Evolutionary conservation across 2,888 invertebrate genomes (phyloP), one percentile per base, ranked within the genome.

Genomic region (Pheosia tremula): DNA sequence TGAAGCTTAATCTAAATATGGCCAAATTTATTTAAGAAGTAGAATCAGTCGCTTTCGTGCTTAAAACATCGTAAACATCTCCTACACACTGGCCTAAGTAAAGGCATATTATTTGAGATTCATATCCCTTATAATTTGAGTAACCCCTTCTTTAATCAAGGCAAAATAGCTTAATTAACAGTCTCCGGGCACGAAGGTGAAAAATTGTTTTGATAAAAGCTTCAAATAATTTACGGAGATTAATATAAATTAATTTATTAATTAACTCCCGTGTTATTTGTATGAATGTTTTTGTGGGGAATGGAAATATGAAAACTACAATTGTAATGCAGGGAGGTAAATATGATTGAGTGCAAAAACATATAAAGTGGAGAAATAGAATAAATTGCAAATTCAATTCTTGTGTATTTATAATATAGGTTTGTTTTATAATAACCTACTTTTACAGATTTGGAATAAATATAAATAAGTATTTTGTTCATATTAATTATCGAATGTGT

Each of bases 101-200:
- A 56, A 45, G 36, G 58, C 64, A 71, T 68, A 1, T 73, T 73
- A 64, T 67, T 68, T 67, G 61, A 61, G 36, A 71, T 73, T 61
- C 10, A 74, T 74, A 69, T 74, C 68, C 69, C 67, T 74, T 62
- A 59, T 66, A 60, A 68, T 13, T 66, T 55, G 54, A 63, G 55
- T 57, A 47, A 69, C 70, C 71, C 74, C 57, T 71, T 69, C 57
- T 66, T 72, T 76, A 69, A 72, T 72, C 69, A 68, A 70, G 63
- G 68, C 53, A 57, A 72, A 76, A 76, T 72, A 74, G 74, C 59
- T 75, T 74, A 76, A 75, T 75, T 75, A 75, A 69, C 72, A 70
- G 64, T 67, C 61, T 67, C 72, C 49, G 58, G 58, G 66, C 66
- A 70, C 65, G 63, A 70, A 75, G 66, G 72, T 75, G 77, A 76